Conservation (phyloP, 2,113 vertebrate genomes). For the Strix aluco region DNA sequence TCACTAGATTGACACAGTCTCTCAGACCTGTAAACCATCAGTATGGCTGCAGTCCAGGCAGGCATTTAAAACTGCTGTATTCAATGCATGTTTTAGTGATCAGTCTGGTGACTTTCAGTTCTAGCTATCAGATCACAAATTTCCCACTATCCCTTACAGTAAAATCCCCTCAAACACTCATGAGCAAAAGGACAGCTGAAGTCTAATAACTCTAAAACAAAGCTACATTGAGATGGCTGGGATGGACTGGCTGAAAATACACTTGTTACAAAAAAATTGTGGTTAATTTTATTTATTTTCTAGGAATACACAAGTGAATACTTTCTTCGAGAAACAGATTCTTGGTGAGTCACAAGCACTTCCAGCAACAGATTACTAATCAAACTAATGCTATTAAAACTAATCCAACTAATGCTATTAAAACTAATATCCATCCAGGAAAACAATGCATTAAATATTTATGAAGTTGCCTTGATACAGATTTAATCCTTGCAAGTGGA, state of each 20-base stretch:
- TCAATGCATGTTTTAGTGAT: not conserved
- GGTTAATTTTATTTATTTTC: not conserved
- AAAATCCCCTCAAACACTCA: not conserved
- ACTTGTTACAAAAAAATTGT: not conserved
- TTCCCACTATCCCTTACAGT: not conserved
- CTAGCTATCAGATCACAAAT: not conserved
- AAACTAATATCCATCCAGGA: not conserved
- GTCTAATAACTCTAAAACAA: not conserved
- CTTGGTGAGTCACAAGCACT: not conserved
- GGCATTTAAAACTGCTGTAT: not conserved
- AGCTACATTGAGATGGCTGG: not conserved
- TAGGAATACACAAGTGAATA: not conserved
- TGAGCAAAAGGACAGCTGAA: not conserved
- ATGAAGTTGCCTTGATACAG: not conserved
- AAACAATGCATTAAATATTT: not conserved
- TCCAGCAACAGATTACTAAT: not conserved
- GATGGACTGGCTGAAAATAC: not conserved
- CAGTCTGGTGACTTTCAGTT: not conserved
- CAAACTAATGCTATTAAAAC: not conserved
- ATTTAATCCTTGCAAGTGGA: not conserved
- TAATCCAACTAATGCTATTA: not conserved
- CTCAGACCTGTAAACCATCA: not conserved
- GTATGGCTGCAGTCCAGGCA: not conserved
- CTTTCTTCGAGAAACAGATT: not conserved
- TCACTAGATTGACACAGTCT: not conserved